Percentiles rank a stretch among this genome's conserved stretches.
These are phyloP conservation scores for Toxotes lorentzi DNA, from an alignment of 2,797 vertebrate genomes.

Conservation along the genomic window DNA sequence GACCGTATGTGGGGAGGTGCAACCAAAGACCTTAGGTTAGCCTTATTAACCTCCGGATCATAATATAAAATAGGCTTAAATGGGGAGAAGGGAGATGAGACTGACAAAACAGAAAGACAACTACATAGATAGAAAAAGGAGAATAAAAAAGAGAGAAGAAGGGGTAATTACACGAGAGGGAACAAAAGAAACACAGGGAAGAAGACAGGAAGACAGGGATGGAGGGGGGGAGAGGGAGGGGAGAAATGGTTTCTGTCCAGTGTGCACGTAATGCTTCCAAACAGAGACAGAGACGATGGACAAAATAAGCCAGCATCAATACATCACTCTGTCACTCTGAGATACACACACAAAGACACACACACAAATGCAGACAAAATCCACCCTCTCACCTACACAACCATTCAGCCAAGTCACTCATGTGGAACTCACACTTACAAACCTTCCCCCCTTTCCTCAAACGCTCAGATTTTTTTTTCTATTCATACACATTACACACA, in stretches of 20 bases:
- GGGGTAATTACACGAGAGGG: not conserved
- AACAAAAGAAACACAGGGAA: too few species aligned
- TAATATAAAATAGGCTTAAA: not conserved
- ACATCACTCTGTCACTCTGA: conserved; percentile 46
- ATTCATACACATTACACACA: not conserved
- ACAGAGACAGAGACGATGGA: conserved; percentile 44
- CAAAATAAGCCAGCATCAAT: conserved; percentile 41
- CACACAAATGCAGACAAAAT: conserved; percentile 29
- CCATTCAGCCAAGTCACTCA: conserved; percentile 36
- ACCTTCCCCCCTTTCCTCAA: not conserved
- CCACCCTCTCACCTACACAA: conserved; percentile 6
- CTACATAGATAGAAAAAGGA: not conserved
- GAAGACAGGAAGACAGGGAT: not conserved
- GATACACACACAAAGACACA: conserved; percentile 10
- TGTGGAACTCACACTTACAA: conserved; percentile 35
- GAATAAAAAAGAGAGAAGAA: not conserved
- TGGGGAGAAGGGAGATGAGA: not conserved
- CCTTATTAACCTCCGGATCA: conserved; percentile 45
- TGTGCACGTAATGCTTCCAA: conserved; percentile 58
- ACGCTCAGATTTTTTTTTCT: not conserved
- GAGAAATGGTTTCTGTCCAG: conserved; percentile 43
- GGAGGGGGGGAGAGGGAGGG: not conserved
- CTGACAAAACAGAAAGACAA: too few species aligned
- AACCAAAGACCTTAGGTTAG: conserved; percentile 28
- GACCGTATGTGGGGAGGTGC: conserved; percentile 21